phyloP scores from a whole-genome alignment of 2,113 vertebrate species.

The Notiomystis cincta region DNA sequence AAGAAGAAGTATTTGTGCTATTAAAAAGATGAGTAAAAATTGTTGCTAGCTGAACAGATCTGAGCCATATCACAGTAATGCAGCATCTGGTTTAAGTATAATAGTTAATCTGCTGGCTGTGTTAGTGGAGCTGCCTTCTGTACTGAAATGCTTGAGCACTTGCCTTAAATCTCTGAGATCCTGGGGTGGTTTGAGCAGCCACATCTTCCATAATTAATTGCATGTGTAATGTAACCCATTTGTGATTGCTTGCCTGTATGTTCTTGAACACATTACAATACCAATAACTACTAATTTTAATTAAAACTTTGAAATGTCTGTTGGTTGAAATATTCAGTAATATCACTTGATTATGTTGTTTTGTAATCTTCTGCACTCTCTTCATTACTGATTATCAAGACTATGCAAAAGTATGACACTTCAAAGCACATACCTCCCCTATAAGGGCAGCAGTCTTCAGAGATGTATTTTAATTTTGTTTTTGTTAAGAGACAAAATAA shows the following conservation, averaged over 20 bases:
- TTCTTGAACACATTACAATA: slow-evolving; percentile 71
- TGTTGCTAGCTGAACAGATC: slow-evolving; percentile 2
- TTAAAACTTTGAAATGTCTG: slow-evolving; percentile 73
- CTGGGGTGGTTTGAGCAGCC: slow-evolving; percentile 46
- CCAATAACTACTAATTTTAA: slow-evolving; percentile 74
- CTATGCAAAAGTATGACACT: slow-evolving; percentile 46
- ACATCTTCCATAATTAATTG: slow-evolving; percentile 72
- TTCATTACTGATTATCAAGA: slow-evolving; percentile 61
- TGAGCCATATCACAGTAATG: not conserved
- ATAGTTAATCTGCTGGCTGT: not conserved
- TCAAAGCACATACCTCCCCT: not conserved
- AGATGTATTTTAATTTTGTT: slow-evolving; percentile 27
- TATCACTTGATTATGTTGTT: slow-evolving; percentile 71
- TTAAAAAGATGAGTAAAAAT: slow-evolving; percentile 37
- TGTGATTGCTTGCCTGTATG: slow-evolving; percentile 69
- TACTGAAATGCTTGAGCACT: slow-evolving; percentile 20
- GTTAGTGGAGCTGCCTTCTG: slow-evolving; percentile 16
- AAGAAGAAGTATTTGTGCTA: slow-evolving; percentile 5
- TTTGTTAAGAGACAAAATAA: slow-evolving; percentile 12
- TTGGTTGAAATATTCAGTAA: slow-evolving; percentile 75
- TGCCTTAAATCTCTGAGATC: slow-evolving; percentile 42
- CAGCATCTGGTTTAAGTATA: slow-evolving; percentile 41
- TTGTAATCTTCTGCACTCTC: slow-evolving; percentile 63
- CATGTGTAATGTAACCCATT: slow-evolving; percentile 64
- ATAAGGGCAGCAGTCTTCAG: not conserved